These are phyloP conservation scores for Spodoptera exigua DNA, from an alignment of 2,888 invertebrate species.

Conservation along the genomic window DNA sequence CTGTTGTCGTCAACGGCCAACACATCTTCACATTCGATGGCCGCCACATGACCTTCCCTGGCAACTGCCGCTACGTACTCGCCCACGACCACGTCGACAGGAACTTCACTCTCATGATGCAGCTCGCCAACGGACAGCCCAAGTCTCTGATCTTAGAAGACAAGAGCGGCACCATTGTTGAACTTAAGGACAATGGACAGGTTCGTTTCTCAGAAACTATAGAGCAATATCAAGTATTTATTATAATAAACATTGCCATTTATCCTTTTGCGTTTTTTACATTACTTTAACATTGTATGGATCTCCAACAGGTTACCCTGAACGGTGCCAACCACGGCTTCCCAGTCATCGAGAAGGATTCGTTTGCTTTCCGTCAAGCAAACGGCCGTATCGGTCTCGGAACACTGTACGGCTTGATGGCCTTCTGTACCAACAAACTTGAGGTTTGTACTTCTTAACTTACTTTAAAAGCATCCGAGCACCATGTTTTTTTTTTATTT, in stretches of 20 bases:
- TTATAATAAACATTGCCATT: too few species aligned
- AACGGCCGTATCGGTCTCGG: slow-evolving; percentile 89
- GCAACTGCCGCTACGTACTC: slow-evolving; percentile 95
- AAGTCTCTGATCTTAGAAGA: slow-evolving; percentile 92
- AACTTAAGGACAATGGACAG: slow-evolving; percentile 91
- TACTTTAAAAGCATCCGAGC: too few species aligned
- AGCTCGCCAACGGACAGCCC: slow-evolving; percentile 92
- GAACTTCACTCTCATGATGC: slow-evolving; percentile 95
- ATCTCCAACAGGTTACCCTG: slow-evolving; percentile 83
- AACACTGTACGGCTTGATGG: slow-evolving; percentile 90
- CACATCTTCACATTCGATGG: slow-evolving; percentile 97
- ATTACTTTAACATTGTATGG: not conserved
- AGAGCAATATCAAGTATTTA: too few species aligned
- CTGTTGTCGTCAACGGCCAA: slow-evolving; percentile 93
- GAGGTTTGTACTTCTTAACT: slow-evolving; percentile 79
- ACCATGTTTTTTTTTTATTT: not conserved
- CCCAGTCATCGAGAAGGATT: slow-evolving; percentile 90
- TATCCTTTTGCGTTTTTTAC: too few species aligned
- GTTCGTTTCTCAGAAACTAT: slow-evolving; percentile 65
- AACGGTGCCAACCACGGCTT: slow-evolving; percentile 92
- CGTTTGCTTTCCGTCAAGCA: slow-evolving; percentile 90
- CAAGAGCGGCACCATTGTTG: slow-evolving; percentile 90
- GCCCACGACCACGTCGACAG: slow-evolving; percentile 95
- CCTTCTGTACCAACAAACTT: slow-evolving; percentile 90
- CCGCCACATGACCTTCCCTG: slow-evolving; percentile 93